A percentile compares a stretch with the other conserved stretches of the same genome.
phyloP scores from a whole-genome alignment of 2,888 invertebrate genomes.

The Palloptera scutellata region DNA sequence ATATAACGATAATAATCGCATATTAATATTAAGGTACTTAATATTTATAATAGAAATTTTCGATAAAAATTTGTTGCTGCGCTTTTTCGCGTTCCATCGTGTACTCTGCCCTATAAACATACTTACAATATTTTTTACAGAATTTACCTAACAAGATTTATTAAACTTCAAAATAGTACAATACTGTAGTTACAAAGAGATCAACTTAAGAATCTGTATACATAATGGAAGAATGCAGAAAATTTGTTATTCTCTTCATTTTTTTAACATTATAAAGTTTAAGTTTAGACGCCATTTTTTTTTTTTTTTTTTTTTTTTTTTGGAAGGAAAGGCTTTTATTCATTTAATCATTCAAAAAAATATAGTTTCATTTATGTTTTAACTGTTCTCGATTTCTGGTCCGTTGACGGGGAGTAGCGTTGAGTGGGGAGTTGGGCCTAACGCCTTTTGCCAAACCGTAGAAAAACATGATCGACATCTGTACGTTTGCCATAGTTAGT shows the following conservation, averaged over 20 bases:
- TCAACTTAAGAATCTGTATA: constrained; percentile 36
- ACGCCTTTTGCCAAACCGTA: constrained; percentile 86
- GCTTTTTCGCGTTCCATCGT: neutral
- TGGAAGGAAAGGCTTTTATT: constrained; percentile 3
- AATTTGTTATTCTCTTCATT: constrained; percentile 7
- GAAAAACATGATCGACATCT: constrained; percentile 89
- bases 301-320: neutral
- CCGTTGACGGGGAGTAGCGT: neutral
- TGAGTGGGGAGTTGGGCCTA: constrained; percentile 59
- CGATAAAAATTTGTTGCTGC: constrained; percentile 1
- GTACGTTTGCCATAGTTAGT: constrained; percentile 79
- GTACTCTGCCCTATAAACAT: constrained; percentile 16
- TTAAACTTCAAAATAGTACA: constrained; percentile 27
- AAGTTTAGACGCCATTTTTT: constrained; percentile 1
- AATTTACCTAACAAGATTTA: neutral
- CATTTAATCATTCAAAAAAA: neutral
- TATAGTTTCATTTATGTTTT: neutral
- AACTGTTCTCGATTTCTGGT: neutral
- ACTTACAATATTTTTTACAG: no score
- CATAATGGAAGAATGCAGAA: constrained; percentile 12
- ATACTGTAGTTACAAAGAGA: constrained; percentile 47
- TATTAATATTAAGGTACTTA: neutral
- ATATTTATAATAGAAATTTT: constrained; percentile 10
- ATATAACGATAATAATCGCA: constrained; percentile 3
- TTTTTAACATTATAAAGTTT: constrained; percentile 8